Evolutionary conservation across 2,797 vertebrate species (phyloP), one percentile per base, ranked within the genome.

Genomic region (Ctenochaetus hawaiiensis): DNA sequence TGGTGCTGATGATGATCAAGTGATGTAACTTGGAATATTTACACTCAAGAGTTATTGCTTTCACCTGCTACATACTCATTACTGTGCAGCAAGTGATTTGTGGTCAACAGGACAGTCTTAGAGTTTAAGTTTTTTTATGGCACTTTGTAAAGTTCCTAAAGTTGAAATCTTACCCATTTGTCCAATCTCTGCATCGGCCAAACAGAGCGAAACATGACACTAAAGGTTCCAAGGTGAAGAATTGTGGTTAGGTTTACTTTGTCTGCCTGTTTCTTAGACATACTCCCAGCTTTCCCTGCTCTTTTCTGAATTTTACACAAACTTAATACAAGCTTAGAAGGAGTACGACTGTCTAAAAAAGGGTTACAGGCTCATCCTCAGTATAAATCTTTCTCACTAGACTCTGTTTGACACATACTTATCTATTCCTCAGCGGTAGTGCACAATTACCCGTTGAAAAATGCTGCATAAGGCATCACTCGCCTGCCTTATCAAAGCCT

Each of bases 381-480:
- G 48, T 60, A 80, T 71, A 82, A 86, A 87, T 77, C 72, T 78
- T 82, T 73, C 78, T 66, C 67, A 61, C 71, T 64, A 58, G 72
- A 83, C 82, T 84, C 72, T 73, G 77, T 77, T 86, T 73, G 75
- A 82, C 74, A 84, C 67, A 20, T 71, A 75, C 78, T 88, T 90
- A 87, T 89, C 89, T 81, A 73, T 87, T 88, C 88, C 87, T 86
- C 83, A 67, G 84, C 41, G 72, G 84, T 75, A 85, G 39, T 6
- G 11, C 68, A 90, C 91, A 92, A 92, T 91, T 91, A 89, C 66
- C 67, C 49, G n/a, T 79, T 84, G 79, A 89, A 86, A 89, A 91
- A 82, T 84, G 80, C 85, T 72, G 78, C 76, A 80, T 75, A 85
- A 83, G 82, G 82, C 87, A 73, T 84, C 80, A 62, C 57, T 85